Evolutionary conservation across 1,140 invertebrate species (phyloP), one percentile per base, ranked within the genome.

Genomic region (Heliconius himera): DNA sequence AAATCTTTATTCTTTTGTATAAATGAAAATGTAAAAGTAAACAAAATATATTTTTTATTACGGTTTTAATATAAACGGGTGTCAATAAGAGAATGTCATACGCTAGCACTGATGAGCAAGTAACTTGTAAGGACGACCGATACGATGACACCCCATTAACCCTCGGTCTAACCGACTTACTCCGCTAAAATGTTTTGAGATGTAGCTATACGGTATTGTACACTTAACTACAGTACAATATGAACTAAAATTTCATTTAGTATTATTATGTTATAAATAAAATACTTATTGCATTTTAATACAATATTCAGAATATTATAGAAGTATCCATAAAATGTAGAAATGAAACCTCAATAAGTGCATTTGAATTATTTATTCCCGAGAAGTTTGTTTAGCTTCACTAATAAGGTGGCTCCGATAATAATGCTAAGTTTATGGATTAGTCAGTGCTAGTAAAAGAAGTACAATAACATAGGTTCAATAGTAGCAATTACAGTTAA

Each of bases 121-220:
- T 87, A 88, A 90, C 87, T 88, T 83, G 86, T 82, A 82, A 89
- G 86, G 88, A 85, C 89, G 82, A 89, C 87, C 89, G 86, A 90
- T 89, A 81, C 83, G 86, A 93, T 94, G 92, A 94, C 92, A 94
- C 87, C 85, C 90, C 86, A 93, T 93, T 93, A 93, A 92, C 90
- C 87, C 87, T 82, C 74, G 74, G 85, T 84, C 85, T 83, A 84
- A 84, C 86, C 82, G 86, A 91, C 88, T 89, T 89, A 88, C 86
- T 87, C 85, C 73, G 78, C 89, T 91, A 90, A 89, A 89, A 91
- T 90, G 88, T 91, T 89, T 85, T 85, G 80, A 89, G 84, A 89
- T 84, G 73, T 85, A 73, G 60, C 70, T 78, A 73, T 29, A 73
- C 26, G 54, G 72, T 54, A 70, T 51, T 77, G n/a, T 77, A 77